Evolutionary conservation across 2,888 invertebrate species (phyloP).

Genomic region (Minunthozetes semirufus): DNA sequence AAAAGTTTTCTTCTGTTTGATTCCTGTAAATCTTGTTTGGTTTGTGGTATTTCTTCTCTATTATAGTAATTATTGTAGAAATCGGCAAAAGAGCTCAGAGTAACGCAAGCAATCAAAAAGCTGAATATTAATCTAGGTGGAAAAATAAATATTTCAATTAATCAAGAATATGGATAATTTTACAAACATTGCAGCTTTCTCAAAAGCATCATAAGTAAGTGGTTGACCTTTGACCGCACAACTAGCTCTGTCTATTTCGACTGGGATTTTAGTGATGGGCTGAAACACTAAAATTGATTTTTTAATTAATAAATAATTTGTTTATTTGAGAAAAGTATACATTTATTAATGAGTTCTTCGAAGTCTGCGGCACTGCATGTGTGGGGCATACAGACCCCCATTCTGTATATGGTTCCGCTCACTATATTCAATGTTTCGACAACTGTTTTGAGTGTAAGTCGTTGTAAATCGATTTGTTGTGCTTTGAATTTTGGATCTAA

Average conservation of each 20-base stretch:
- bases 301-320: neutral
- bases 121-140: constrained; percentile 1
- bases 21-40: neutral
- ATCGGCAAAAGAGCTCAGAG: neutral
- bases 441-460: neutral
- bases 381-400: neutral
- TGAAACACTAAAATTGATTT: constrained; percentile 2
- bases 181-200: neutral
- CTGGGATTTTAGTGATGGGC: neutral
- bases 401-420: neutral
- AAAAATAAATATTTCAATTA: neutral
- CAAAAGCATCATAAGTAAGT: neutral
- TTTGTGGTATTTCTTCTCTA: neutral
- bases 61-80: constrained; percentile 1
- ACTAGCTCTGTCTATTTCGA: neutral
- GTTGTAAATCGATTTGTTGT: neutral
- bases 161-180: neutral
- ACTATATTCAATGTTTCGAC: constrained; percentile 15
- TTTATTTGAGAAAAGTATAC: neutral
- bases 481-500: neutral
- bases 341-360: neutral
- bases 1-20: neutral
- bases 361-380: neutral
- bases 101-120: neutral
- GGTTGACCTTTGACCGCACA: neutral